phyloP scores from a whole-genome alignment of 2,797 vertebrate species.

The Propithecus deckenii region DNA sequence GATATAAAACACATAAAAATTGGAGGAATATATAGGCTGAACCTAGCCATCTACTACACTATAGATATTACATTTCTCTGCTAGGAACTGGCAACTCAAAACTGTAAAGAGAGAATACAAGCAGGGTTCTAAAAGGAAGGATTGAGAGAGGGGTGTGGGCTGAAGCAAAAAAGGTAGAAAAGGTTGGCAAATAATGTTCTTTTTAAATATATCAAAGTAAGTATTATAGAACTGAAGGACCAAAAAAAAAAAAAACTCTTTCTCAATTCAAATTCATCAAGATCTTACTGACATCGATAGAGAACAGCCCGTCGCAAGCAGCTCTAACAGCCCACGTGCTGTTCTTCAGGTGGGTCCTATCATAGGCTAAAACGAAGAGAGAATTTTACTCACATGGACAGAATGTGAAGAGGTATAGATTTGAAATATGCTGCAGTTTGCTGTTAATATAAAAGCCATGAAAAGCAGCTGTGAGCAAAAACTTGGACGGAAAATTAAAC shows the following conservation, averaged over 20 bases:
- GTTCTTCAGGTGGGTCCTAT: background rate
- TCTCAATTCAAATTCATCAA: background rate
- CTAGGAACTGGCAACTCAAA: background rate
- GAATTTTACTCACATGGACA: background rate
- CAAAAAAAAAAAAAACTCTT: background rate
- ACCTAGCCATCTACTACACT: background rate
- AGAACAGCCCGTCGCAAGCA: background rate
- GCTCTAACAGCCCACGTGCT: background rate
- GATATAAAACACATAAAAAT: background rate
- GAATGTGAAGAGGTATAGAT: background rate
- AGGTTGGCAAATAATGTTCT: background rate
- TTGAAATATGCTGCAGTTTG: background rate
- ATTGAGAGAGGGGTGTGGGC: no score
- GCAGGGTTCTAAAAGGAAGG: background rate
- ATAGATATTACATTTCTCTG: background rate
- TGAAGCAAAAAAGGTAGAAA: background rate
- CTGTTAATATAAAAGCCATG: background rate
- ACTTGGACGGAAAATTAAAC: background rate
- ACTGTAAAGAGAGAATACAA: background rate
- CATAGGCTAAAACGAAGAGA: background rate
- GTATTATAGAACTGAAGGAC: conserved; percentile 25
- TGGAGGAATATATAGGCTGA: background rate
- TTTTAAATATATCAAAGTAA: conserved; percentile 41
- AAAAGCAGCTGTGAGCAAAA: background rate
- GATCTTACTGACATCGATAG: background rate